Evolutionary conservation across 2,113 vertebrate species (phyloP).

Genomic region (Microtus montanus): DNA sequence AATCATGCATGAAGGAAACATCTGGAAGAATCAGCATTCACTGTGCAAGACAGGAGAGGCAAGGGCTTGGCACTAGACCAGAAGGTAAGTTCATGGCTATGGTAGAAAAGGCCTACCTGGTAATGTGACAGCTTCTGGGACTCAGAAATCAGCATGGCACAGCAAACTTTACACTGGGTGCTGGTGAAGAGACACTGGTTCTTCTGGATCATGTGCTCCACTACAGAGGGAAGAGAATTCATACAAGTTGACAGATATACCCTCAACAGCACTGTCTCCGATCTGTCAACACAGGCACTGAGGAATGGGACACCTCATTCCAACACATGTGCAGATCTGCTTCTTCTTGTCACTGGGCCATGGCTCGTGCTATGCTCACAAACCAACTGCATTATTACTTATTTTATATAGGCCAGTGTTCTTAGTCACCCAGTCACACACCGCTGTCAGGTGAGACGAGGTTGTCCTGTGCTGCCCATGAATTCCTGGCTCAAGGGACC

Average conservation of each 20-base stretch:
- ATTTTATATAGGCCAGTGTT: not conserved
- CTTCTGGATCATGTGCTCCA: conserved; percentile 95
- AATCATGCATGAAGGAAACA: not conserved
- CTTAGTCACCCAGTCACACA: not conserved
- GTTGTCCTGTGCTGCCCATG: not conserved
- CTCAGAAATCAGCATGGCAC: conserved; percentile 95
- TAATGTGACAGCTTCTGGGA: conserved; percentile 98
- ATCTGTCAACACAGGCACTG: not conserved
- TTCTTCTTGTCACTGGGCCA: not conserved
- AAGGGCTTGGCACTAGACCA: not conserved
- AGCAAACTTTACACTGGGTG: conserved; percentile 96
- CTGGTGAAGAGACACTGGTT: conserved; percentile 96
- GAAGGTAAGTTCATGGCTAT: not conserved
- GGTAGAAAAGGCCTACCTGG: conserved; percentile 88
- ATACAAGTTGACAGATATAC: not conserved
- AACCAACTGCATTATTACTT: not conserved
- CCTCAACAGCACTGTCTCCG: not conserved
- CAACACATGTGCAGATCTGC: not conserved
- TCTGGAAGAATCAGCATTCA: not conserved
- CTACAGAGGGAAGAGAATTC: conserved; percentile 82
- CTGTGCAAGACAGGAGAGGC: not conserved
- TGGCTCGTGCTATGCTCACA: not conserved
- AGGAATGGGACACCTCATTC: not conserved
- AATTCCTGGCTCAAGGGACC: not conserved
- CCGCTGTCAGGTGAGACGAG: not conserved